These are phyloP conservation scores for Endomychus coccineus DNA, from an alignment of 2,888 invertebrate genomes.

Conservation along the genomic window DNA sequence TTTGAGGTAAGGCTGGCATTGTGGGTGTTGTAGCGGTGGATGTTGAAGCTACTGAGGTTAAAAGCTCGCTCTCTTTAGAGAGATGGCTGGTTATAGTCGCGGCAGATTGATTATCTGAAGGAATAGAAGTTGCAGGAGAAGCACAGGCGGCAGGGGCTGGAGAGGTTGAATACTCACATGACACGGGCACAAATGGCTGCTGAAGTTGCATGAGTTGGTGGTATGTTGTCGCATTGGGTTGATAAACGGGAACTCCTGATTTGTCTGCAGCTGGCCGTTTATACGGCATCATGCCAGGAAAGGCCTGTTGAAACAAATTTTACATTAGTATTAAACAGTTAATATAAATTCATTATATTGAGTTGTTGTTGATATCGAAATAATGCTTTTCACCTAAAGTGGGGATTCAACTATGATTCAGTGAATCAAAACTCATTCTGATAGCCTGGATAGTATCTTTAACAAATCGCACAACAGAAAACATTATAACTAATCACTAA, in stretches of 20 bases:
- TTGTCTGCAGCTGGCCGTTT: constrained; percentile 95
- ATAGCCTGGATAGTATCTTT: no score
- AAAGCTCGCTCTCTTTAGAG: constrained; percentile 22
- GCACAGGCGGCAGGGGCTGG: constrained; percentile 48
- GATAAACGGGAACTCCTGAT: constrained; percentile 93
- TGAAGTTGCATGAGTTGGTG: constrained; percentile 92
- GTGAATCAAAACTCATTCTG: no score
- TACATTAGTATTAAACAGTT: no score
- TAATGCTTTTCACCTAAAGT: no score
- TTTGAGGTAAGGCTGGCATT: constrained; percentile 16
- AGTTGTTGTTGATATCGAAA: no score
- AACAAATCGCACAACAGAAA: no score
- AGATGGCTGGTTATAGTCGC: constrained; percentile 10
- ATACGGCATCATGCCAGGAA: constrained; percentile 92
- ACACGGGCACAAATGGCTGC: constrained; percentile 96
- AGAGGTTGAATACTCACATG: constrained; percentile 92
- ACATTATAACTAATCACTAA: no score
- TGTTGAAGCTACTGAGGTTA: constrained; percentile 28
- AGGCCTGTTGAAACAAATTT: constrained; percentile 68
- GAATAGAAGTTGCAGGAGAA: constrained; percentile 36
- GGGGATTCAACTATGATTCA: no score
- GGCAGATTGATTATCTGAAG: constrained; percentile 17
- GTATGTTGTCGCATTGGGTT: constrained; percentile 84
- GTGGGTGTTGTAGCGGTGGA: constrained; percentile 21
- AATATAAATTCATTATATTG: no score